Evolutionary conservation across 2,113 vertebrate genomes (phyloP).

Genomic region (Archocentrus centrarchus): DNA sequence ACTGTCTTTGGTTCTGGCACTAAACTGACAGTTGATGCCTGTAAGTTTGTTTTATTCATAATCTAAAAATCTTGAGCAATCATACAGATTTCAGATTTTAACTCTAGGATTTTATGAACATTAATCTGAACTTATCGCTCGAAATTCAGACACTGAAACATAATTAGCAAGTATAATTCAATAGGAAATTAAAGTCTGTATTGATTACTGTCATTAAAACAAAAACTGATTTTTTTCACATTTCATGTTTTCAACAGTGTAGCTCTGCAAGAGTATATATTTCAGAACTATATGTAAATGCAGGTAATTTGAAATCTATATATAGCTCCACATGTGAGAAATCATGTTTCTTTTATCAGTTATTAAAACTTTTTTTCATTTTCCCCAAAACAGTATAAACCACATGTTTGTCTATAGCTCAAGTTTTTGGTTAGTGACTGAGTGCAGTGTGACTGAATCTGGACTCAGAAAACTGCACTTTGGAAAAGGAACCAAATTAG

Average conservation of each 20-base stretch:
- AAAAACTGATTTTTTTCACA: too few species aligned
- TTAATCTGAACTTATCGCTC: rapidly evolving
- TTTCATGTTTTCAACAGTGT: not conserved
- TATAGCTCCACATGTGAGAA: not conserved
- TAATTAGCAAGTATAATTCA: not conserved
- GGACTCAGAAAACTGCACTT: slow-evolving; percentile 41
- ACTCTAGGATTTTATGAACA: rapidly evolving
- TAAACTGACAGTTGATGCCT: not conserved
- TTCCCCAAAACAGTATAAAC: not conserved
- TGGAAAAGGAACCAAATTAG: slow-evolving; percentile 58
- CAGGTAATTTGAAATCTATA: not conserved
- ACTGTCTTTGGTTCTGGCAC: not conserved
- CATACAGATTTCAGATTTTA: rapidly evolving
- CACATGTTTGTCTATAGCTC: not conserved
- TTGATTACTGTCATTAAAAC: too few species aligned
- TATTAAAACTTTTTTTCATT: too few species aligned
- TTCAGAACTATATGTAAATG: not conserved
- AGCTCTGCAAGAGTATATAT: rapidly evolving
- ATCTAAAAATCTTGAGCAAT: rapidly evolving
- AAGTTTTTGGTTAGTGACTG: not conserved
- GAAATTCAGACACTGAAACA: rapidly evolving
- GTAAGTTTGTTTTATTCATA: rapidly evolving
- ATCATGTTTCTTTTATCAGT: too few species aligned
- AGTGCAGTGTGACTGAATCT: slow-evolving; percentile 43
- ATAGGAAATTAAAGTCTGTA: too few species aligned